Base-by-base conservation (phyloP, 92 coral and sea anemone species). In the Porites rus region DNA sequence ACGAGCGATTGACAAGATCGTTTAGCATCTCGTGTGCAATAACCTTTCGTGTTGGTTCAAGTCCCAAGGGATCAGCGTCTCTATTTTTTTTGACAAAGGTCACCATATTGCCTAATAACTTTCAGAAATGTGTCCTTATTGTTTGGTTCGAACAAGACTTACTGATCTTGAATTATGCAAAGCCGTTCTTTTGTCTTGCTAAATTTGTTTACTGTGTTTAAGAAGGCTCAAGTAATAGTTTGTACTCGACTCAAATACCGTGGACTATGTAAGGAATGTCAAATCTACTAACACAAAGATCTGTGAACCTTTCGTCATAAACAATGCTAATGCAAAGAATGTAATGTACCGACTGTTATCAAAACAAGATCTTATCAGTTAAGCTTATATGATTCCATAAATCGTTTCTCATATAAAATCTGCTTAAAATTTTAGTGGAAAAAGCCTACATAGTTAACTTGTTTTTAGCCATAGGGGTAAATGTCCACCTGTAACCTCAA, bases 151-250 rank as follows among this genome's bases (percentile, higher is more conserved):
- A 56, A 73, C 80, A 46, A 16, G 28, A 69, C 75, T 28, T 6
- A 12, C 60, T n/a, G 43, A 61, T 82, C 52, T 46, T 83, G n/a
- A 83, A 83, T 83, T 83, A 83, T 83, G 87, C 80, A 83, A 73
- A 61, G 28, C 80, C 72, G 5, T 43, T 38, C 38, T 19, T 82
- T 60, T 82, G 63, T 83, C 17, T 51, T 3, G 87, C 54, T 73
- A 46, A 66, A 61, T 73, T 20, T 74, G 72, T 83, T 70, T 56
- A 53, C 78, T 52, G 64, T 79, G 62, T 65, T 50, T 65, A 65
- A 66, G 66, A 70, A 51, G 46, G 25, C 85, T 61, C n/a, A 11
- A 43, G 60, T 83, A 83, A 58, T 61, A 60, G 67, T 38, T 38
- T 58, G 51, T 31, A 8, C 74, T 28, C 21, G 74, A 62, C 51